These are phyloP conservation scores for Argyresthia albistria DNA, from an alignment of 2,888 invertebrate genomes.

Conservation along the genomic window DNA sequence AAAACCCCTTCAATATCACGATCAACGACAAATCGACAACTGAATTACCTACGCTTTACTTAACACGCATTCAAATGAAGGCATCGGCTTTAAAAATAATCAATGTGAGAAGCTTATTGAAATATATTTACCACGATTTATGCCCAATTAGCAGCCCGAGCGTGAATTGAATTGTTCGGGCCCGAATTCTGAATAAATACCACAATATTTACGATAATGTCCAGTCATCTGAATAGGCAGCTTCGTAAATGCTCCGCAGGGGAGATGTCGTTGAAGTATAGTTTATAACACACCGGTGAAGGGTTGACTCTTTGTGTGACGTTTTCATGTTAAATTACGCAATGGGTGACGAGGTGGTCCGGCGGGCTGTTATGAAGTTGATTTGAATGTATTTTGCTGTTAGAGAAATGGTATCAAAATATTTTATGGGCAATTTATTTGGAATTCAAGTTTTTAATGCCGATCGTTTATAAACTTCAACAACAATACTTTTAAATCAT, in stretches of 20 bases:
- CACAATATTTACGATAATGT: slow-evolving; percentile 71
- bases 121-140: slow-evolving; percentile 64
- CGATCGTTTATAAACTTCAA: no score
- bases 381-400: slow-evolving; percentile 62
- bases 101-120: slow-evolving; percentile 63
- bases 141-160: slow-evolving; percentile 65
- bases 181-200: slow-evolving; percentile 66
- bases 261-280: slow-evolving; percentile 13
- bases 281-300: slow-evolving; percentile 58
- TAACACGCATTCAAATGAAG: slow-evolving; percentile 56
- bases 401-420: slow-evolving; percentile 43
- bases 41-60: slow-evolving; percentile 49
- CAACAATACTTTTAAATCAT: no score
- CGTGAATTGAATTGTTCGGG: slow-evolving; percentile 71
- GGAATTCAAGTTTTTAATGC: slow-evolving; percentile 14
- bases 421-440: slow-evolving; percentile 36
- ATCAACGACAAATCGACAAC: slow-evolving; percentile 44
- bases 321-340: slow-evolving; percentile 36
- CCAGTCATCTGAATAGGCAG: slow-evolving; percentile 54
- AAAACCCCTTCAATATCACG: slow-evolving; percentile 28
- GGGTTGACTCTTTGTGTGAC: slow-evolving; percentile 64
- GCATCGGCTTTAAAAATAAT: slow-evolving; percentile 52
- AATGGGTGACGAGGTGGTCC: slow-evolving; percentile 59
- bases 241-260: slow-evolving; percentile 45
- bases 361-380: slow-evolving; percentile 25